A percentile compares a stretch with the other conserved stretches of the same genome.
phyloP scores from a whole-genome alignment of 2,113 vertebrate species.

The Xyrauchen texanus region DNA sequence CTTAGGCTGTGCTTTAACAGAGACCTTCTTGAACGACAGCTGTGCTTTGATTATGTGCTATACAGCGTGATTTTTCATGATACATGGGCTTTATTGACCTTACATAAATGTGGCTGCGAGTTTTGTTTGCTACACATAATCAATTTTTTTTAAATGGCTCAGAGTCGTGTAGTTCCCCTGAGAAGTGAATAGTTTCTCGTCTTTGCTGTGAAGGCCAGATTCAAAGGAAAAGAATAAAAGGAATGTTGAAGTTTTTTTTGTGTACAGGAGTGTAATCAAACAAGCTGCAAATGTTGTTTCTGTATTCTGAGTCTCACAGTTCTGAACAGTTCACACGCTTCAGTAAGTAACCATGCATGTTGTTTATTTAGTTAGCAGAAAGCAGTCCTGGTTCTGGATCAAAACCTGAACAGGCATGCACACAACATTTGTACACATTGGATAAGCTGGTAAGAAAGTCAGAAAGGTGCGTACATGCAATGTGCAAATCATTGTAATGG shows the following conservation, averaged over 20 bases:
- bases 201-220: neutral
- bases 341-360: too few species aligned
- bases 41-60: slow-evolving; percentile 9
- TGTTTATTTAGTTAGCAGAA: too few species aligned
- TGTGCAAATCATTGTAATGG: too few species aligned
- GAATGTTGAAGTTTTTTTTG: neutral
- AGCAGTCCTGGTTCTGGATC: too few species aligned
- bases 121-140: slow-evolving; percentile 26
- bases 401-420: too few species aligned
- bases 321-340: neutral
- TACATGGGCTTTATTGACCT: slow-evolving; percentile 22
- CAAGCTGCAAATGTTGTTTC: neutral
- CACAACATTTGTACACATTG: too few species aligned
- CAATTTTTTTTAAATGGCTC: slow-evolving; percentile 11
- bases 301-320: too few species aligned
- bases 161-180: neutral
- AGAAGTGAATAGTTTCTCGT: slow-evolving; percentile 1
- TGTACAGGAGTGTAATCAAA: slow-evolving; percentile 4
- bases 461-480: too few species aligned
- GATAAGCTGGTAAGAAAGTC: too few species aligned
- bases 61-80: neutral
- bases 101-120: slow-evolving; percentile 8
- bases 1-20: neutral
- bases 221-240: neutral
- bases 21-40: neutral